Evolutionary conservation across 2,797 vertebrate species (phyloP).

Genomic region (Melopsittacus undulatus): DNA sequence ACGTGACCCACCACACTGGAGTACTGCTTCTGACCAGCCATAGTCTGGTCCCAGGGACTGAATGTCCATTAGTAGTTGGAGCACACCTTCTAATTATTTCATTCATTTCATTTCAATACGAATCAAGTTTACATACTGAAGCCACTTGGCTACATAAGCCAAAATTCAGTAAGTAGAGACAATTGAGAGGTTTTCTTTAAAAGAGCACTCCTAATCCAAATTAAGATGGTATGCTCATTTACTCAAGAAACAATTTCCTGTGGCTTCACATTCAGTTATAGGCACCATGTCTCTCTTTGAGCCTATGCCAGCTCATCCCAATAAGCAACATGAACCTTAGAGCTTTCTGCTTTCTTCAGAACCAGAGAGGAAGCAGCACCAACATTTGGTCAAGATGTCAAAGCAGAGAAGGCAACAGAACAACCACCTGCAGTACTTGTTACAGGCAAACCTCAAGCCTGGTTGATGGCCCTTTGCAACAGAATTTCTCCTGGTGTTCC

Average conservation of each 20-base stretch:
- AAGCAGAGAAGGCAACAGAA: not conserved
- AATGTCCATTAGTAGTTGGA: not conserved
- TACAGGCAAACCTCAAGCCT: not conserved
- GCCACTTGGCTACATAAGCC: not conserved
- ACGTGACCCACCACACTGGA: not conserved
- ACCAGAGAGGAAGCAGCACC: not conserved
- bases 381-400: not conserved
- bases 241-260: not conserved
- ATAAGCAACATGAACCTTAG: not conserved
- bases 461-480: not conserved
- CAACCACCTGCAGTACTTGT: not conserved
- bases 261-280: not conserved
- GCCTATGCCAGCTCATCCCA: not conserved
- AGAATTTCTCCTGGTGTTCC: not conserved
- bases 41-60: not conserved
- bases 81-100: not conserved
- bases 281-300: not conserved
- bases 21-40: not conserved
- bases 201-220: not conserved
- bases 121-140: not conserved
- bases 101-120: not conserved
- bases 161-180: not conserved
- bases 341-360: not conserved
- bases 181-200: slow-evolving; percentile 10
- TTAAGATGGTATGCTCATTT: not conserved